Base-by-base conservation (phyloP, 2,113 vertebrate species). In the Gambusia affinis region DNA sequence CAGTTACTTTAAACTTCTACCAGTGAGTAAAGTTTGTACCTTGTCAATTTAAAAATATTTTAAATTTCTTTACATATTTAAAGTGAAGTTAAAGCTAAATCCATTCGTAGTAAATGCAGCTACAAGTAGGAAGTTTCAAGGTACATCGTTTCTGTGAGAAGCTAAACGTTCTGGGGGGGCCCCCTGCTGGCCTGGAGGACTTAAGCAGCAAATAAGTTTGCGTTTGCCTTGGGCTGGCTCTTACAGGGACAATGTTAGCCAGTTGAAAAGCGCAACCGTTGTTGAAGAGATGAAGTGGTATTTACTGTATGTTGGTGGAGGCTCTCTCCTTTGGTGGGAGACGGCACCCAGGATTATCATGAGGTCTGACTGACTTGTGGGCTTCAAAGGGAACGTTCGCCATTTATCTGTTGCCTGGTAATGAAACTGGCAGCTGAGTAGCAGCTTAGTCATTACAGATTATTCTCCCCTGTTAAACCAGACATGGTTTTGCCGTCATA, bases 361-460 rank as follows among this genome's bases (percentile, higher is more conserved):
- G 51, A 37, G 51, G 51, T 57, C 8, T 24, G 51, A 62, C 60
- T 63, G 68, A 60, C 27, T 73, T 79, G 78, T 64, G 8, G 54
- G 79, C 66, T 74, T 78, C 60, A 66, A 69, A 81, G 75, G 78
- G 75, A 77, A 69, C 67, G 73, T 73, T 79, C 76, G 4, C 51
- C 51, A n/a, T 8, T 57, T n/a, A 57, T 57, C 51, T 57, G 51
- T 8, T 57, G 51, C 51, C 51, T 57, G 51, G 51, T 57, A 57
- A 57, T 57, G 24, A 57, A 85, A 65, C 80, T 22, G 60, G 70
- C 72, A 76, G 76, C 80, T 85, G 60, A 5, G 65, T 77, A 63
- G 79, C 77, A 83, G 76, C 60, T 91, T 85, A 88, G 77, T 83
- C 73, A 87, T 85, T 86, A 80, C 84, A 89, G 90, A 92, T 92